These are phyloP conservation scores for Actias luna DNA, from an alignment of 2,888 invertebrate species.

Conservation along the genomic window DNA sequence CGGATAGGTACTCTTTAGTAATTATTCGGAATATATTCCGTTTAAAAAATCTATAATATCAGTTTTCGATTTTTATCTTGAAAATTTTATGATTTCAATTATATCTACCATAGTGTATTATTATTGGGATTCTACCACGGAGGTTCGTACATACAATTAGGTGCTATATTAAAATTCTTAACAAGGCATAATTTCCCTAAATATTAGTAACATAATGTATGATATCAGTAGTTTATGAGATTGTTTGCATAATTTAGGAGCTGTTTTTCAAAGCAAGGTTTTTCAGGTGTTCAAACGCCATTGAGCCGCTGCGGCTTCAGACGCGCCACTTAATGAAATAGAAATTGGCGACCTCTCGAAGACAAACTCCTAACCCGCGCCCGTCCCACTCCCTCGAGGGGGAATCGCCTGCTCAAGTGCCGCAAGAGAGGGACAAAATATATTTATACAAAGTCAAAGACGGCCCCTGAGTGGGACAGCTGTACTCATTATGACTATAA, in stretches of 20 bases:
- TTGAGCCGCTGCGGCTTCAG: slow-evolving; percentile 76
- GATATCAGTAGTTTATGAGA: no score
- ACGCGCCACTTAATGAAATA: slow-evolving; percentile 79
- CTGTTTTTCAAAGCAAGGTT: slow-evolving; percentile 33
- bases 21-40: no score
- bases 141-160: no score
- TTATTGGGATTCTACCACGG: no score
- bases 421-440: slow-evolving; percentile 72
- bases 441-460: slow-evolving; percentile 82
- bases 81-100: no score
- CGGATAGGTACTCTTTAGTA: no score
- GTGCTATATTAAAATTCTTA: no score
- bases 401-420: slow-evolving; percentile 60
- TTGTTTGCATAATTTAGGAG: slow-evolving; percentile 8
- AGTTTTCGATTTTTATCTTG: no score
- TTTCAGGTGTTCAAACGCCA: slow-evolving; percentile 60
- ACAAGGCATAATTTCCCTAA: no score
- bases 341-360: slow-evolving; percentile 80
- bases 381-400: slow-evolving; percentile 66
- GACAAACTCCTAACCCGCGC: slow-evolving; percentile 75
- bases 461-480: slow-evolving; percentile 79
- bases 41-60: no score
- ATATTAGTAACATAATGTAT: no score
- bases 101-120: no score
- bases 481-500: slow-evolving; percentile 82